These are phyloP conservation scores for Meteorus cinctellus DNA, from an alignment of 2,888 invertebrate species.

Conservation along the genomic window DNA sequence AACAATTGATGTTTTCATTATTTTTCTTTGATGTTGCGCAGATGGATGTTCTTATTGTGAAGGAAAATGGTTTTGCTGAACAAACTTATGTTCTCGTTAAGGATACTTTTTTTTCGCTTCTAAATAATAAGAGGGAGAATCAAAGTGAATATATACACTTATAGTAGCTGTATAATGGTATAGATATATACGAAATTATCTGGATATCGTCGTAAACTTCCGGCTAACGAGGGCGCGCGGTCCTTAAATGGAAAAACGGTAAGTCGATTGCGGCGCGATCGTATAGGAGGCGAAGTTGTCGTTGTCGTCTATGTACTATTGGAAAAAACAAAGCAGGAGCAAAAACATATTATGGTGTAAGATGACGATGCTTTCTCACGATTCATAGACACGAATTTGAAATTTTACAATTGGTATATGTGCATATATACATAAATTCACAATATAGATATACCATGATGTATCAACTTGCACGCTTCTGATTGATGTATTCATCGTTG, in stretches of 20 bases:
- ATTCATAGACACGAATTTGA: conserved; percentile 17
- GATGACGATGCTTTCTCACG: conserved; percentile 19
- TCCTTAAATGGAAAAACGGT: conserved; percentile 53
- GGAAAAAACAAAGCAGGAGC: conserved; percentile 5
- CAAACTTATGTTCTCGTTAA: conserved; percentile 38
- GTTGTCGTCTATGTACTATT: conserved; percentile 21
- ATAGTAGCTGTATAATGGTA: conserved; percentile 33
- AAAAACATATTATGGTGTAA: conserved; percentile 18
- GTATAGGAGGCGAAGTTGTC: conserved; percentile 21
- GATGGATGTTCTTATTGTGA: conserved; percentile 22
- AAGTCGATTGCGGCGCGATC: conserved; percentile 30
- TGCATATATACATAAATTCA: background rate
- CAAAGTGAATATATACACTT: conserved; percentile 46
- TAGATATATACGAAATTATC: conserved; percentile 53
- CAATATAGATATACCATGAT: background rate
- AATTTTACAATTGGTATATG: background rate
- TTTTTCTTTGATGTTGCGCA: conserved; percentile 1
- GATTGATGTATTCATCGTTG: conserved; percentile 10
- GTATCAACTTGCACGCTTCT: background rate
- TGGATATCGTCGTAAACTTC: conserved; percentile 57
- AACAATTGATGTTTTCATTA: conserved; percentile 14
- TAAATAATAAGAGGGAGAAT: conserved; percentile 28
- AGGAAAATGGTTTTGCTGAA: conserved; percentile 33
- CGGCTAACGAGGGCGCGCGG: conserved; percentile 55
- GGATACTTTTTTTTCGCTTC: conserved; percentile 22